Evolutionary conservation across 2,113 vertebrate genomes (phyloP), one percentile per base, ranked within the genome.

Genomic region (Oenanthe melanoleuca): DNA sequence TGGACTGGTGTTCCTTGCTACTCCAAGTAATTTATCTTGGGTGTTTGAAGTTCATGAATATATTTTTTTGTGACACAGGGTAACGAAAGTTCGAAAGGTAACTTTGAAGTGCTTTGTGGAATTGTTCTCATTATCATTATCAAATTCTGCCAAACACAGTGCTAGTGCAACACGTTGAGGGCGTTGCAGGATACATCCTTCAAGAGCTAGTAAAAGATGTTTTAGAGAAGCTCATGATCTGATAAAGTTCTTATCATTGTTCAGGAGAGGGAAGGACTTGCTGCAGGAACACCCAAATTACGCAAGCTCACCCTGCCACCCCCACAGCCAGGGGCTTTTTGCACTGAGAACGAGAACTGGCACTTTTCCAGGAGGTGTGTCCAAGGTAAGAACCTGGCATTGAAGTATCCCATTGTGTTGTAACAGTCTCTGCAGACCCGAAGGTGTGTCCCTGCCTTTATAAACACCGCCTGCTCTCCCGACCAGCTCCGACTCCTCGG

Each of bases 401-500:
- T 52, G 80, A 85, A 93, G 52, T 64, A 79, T 72, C 87, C 89
- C 57, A 95, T 94, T 97, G 92, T 96, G 96, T 90, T 95, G 94
- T 83, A 97, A 96, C 20, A 96, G 25, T 45, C 75, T 24, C 37
- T n/a, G 84, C 89, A 97, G 86, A 71, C 40, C 66, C 53, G 87
- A 97, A 97, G 98, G 98, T 97, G 98, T 98, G 98, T 95, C 97
- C 82, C 80, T 52, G 70, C 66, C 89, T 90, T 75, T 97, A 98
- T 98, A 98, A 98, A 98, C 95, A 71, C 80, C 37, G 15, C 0
- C 63, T 64, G 82, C 75, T 38, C 74, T 89, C 89, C 97, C 90
- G 92, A 21, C 44, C 9, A 55, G 33, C 55, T 80, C 40, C 3
- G 14, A 14, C 42, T 40, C 90, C 52, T 88, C 28, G 40, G 75